Conservation (phyloP, 1,140 invertebrate species). For the Melitaea cinxia region DNA sequence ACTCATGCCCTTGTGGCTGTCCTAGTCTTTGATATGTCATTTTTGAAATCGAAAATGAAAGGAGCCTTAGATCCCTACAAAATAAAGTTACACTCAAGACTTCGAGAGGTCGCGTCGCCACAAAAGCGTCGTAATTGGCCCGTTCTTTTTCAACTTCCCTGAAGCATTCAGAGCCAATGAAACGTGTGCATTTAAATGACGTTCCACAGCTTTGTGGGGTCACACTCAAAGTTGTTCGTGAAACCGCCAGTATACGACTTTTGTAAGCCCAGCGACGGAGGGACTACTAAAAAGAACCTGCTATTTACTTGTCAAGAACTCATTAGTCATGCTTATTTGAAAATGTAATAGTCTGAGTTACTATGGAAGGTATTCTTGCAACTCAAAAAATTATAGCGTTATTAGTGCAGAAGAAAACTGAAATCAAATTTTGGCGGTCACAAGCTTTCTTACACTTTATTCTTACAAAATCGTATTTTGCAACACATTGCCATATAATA, state of each 20-base stretch:
- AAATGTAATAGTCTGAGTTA: conserved; percentile 55
- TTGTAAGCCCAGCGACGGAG: conserved; percentile 63
- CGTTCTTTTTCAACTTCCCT: conserved; percentile 79
- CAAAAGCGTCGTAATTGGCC: conserved; percentile 80
- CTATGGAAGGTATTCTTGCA: conserved; percentile 25
- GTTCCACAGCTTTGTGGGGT: conserved; percentile 79
- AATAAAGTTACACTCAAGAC: conserved; percentile 76
- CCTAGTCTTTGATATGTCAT: conserved; percentile 29
- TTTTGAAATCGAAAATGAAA: conserved; percentile 52
- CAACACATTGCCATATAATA: too few relatives aligned
- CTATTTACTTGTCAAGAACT: conserved; percentile 72
- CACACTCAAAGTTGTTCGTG: conserved; percentile 76
- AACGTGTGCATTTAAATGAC: conserved; percentile 82
- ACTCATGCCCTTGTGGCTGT: background rate
- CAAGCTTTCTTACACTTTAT: too few relatives aligned
- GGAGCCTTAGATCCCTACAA: conserved; percentile 59
- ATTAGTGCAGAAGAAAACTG: background rate
- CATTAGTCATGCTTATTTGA: conserved; percentile 78
- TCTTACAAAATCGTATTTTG: too few relatives aligned
- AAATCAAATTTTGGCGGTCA: too few relatives aligned
- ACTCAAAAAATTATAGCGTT: conserved; percentile 1
- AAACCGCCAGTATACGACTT: conserved; percentile 70
- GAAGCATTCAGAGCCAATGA: conserved; percentile 81
- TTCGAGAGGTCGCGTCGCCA: conserved; percentile 74
- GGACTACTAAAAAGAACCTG: conserved; percentile 72